Percentiles rank a stretch among this genome's conserved stretches.
These are phyloP conservation scores for Rhynchopsitta pachyrhyncha DNA, from an alignment of 2,113 vertebrate genomes.

Conservation along the genomic window DNA sequence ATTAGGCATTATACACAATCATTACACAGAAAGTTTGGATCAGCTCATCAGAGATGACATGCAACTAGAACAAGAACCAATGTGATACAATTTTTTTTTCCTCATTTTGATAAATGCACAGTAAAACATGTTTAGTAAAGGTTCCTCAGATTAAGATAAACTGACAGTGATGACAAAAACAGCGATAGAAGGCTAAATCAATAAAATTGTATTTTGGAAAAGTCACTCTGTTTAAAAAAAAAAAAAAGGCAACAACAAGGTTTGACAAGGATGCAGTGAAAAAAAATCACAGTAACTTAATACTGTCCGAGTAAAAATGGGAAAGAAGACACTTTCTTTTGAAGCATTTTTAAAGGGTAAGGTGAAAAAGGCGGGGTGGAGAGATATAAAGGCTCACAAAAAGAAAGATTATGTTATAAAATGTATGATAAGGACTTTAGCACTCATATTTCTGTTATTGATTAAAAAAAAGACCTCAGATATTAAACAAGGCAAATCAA, in stretches of 20 bases:
- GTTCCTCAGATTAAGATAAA: neutral
- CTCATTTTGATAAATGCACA: neutral
- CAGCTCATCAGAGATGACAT: neutral
- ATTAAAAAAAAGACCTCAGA: neutral
- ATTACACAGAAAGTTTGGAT: neutral
- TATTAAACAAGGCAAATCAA: neutral
- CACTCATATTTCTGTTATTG: neutral
- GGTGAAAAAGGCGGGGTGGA: rapidly evolving
- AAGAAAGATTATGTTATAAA: neutral
- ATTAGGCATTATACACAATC: neutral
- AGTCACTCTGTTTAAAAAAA: neutral
- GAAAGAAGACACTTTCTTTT: neutral
- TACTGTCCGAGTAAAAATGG: neutral
- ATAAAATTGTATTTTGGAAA: neutral
- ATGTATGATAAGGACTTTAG: neutral
- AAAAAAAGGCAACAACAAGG: rapidly evolving
- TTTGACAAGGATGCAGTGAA: neutral
- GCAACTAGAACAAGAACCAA: neutral
- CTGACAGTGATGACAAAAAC: neutral
- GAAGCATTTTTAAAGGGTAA: neutral
- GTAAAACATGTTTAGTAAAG: neutral
- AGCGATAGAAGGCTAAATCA: neutral
- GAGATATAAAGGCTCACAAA: neutral
- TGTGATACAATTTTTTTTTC: neutral
- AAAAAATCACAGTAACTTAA: neutral